Percentiles rank a stretch among this genome's conserved stretches.
phyloP scores from a whole-genome alignment of 2,888 invertebrate species.

The Ectropis crepuscularia region DNA sequence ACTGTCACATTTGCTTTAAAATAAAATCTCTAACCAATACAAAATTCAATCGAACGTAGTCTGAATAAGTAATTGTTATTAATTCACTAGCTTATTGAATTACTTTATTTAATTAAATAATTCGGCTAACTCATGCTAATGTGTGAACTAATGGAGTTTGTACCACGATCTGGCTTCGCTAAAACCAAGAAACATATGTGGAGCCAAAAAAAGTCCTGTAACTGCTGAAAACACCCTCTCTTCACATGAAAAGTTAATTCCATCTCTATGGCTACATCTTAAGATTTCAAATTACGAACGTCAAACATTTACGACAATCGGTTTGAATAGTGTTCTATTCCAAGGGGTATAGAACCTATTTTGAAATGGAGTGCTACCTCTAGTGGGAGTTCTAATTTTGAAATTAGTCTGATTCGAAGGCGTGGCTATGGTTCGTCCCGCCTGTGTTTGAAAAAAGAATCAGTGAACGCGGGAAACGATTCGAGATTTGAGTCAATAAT shows the following conservation, averaged over 20 bases:
- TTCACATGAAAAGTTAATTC: constrained; percentile 38
- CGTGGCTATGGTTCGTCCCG: constrained; percentile 64
- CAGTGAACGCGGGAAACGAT: constrained; percentile 64
- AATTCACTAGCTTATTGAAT: constrained; percentile 81
- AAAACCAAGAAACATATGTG: constrained; percentile 68
- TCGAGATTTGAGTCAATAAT: constrained; percentile 69
- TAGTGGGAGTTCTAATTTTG: constrained; percentile 61
- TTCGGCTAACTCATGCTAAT: constrained; percentile 82
- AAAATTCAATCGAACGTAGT: constrained; percentile 58
- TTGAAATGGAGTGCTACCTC: constrained; percentile 26
- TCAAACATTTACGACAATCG: not conserved
- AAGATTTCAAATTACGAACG: constrained; percentile 48
- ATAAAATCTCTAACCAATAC: constrained; percentile 50
- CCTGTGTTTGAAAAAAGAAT: constrained; percentile 62
- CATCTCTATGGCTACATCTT: constrained; percentile 49
- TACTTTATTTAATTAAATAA: constrained; percentile 83
- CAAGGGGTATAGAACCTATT: constrained; percentile 42
- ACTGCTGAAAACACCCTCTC: constrained; percentile 60
- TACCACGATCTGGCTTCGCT: constrained; percentile 77
- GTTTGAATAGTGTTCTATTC: constrained; percentile 51
- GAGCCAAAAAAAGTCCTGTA: constrained; percentile 60
- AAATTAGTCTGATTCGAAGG: constrained; percentile 58
- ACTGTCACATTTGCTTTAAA: constrained; percentile 68
- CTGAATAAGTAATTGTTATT: constrained; percentile 72
- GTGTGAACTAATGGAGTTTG: constrained; percentile 82